Base-by-base conservation (phyloP, 2,113 vertebrate genomes). In the Sphaerodactylus townsendi region DNA sequence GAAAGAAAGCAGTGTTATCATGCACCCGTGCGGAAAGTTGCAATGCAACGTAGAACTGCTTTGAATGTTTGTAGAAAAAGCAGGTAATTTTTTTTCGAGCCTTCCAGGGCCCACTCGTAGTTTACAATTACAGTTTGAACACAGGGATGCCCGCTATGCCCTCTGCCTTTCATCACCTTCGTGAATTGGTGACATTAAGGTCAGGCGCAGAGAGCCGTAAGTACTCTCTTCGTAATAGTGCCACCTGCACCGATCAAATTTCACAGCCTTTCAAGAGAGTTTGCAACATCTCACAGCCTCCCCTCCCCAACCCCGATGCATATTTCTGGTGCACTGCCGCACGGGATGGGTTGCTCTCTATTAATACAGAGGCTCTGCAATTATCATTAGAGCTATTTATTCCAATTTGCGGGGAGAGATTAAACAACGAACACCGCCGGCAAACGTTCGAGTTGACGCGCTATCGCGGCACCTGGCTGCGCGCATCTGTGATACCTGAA, bases 371-470 rank as follows among this genome's bases (percentile, higher is more conserved):
- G 30, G 79, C 91, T 91, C 90, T 74, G 86, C 92, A 93, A 94
- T 94, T 94, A 94, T 93, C 76, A 48, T 88, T 90, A 90, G 87
- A 91, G 89, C 90, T 82, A 93, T 95, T 95, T 94, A 91, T 91
- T 85, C 88, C 88, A 83, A 93, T 92, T 92, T 92, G 90, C 89
- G 93, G 93, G 89, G 93, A 93, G 93, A 93, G 93, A 94, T 94
- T 94, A 90, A 94, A 93, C 93, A 94, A 95, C 93, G 91, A 92
- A 88, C 89, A 85, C 74, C 5, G 88, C 91, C 91, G 92, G 91
- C 79, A 82, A 85, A 92, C 89, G 87, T 86, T 48, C 86, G 83
- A 86, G 88, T 88, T 19, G 92, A 86, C 79, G 82, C 77, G 28
- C 85, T 87, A 56, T 85, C 81, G 75, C 84, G 13, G 88, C 88